Conservation (phyloP, 2,888 invertebrate species). For the Apamea monoglypha region DNA sequence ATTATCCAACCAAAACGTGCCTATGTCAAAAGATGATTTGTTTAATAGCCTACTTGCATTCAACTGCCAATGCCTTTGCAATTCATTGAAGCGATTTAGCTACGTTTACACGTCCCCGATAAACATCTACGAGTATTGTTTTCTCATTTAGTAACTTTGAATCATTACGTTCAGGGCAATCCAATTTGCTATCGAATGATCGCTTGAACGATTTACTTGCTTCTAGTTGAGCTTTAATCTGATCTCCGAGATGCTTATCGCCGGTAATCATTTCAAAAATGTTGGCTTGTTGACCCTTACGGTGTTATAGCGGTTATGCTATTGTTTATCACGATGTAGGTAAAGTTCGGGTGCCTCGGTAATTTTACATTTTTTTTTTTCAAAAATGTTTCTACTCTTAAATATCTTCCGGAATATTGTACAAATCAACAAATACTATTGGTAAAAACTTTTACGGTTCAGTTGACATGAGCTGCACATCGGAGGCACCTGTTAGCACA, state of each 20-base stretch:
- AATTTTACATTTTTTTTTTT: slow-evolving; percentile 13
- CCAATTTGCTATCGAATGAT: slow-evolving; percentile 67
- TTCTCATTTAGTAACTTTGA: slow-evolving; percentile 73
- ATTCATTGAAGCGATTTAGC: slow-evolving; percentile 69
- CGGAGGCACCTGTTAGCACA: slow-evolving; percentile 79
- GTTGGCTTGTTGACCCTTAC: slow-evolving; percentile 62
- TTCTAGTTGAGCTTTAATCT: slow-evolving; percentile 70
- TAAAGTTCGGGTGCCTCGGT: slow-evolving; percentile 45
- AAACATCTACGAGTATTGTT: slow-evolving; percentile 71
- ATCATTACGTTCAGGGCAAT: slow-evolving; percentile 73
- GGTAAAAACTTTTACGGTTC: slow-evolving; percentile 78
- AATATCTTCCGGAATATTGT: slow-evolving; percentile 55
- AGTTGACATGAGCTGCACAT: slow-evolving; percentile 74
- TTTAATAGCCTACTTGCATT: slow-evolving; percentile 47
- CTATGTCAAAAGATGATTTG: slow-evolving; percentile 61
- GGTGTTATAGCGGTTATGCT: slow-evolving; percentile 53
- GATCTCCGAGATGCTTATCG: slow-evolving; percentile 66
- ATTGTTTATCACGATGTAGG: slow-evolving; percentile 47
- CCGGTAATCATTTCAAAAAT: slow-evolving; percentile 60
- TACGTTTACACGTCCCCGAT: slow-evolving; percentile 76
- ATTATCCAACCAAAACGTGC: slow-evolving; percentile 64
- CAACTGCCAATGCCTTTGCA: slow-evolving; percentile 58
- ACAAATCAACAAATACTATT: slow-evolving; percentile 63
- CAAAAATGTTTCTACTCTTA: background rate
- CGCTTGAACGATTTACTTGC: slow-evolving; percentile 77